Evolutionary conservation across 2,797 vertebrate species (phyloP).

Genomic region (Echeneis naucrates): DNA sequence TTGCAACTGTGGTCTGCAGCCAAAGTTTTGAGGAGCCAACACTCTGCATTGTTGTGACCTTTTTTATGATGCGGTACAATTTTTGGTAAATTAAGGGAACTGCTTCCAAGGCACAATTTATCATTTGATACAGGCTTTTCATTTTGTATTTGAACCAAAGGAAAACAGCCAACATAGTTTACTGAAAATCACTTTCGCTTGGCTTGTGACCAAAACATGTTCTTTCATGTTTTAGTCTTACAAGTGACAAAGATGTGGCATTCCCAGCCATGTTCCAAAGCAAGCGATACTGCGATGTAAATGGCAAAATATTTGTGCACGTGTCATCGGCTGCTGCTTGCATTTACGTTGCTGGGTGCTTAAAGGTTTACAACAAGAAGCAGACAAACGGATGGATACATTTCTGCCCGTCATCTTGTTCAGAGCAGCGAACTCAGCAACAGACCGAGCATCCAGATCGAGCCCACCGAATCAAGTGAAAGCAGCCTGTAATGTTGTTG

Average conservation of each 20-base stretch:
- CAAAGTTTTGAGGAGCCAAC: constrained; percentile 11
- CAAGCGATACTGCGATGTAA: constrained; percentile 12
- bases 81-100: neutral
- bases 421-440: neutral
- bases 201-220: neutral
- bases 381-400: neutral
- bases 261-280: constrained; percentile 2
- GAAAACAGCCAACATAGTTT: neutral
- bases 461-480: neutral
- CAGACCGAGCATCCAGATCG: neutral
- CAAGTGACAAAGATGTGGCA: constrained; percentile 5
- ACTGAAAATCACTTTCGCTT: neutral
- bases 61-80: neutral
- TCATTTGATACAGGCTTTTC: neutral
- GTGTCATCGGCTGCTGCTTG: neutral
- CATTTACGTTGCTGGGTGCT: constrained; percentile 8
- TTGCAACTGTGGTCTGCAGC: neutral
- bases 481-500: neutral
- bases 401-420: neutral
- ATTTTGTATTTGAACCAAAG: neutral
- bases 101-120: neutral
- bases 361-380: neutral
- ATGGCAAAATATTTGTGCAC: neutral
- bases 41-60: neutral
- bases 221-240: constrained; percentile 3